phyloP scores from a whole-genome alignment of 2,797 vertebrate species.

The Synaphobranchus kaupii region DNA sequence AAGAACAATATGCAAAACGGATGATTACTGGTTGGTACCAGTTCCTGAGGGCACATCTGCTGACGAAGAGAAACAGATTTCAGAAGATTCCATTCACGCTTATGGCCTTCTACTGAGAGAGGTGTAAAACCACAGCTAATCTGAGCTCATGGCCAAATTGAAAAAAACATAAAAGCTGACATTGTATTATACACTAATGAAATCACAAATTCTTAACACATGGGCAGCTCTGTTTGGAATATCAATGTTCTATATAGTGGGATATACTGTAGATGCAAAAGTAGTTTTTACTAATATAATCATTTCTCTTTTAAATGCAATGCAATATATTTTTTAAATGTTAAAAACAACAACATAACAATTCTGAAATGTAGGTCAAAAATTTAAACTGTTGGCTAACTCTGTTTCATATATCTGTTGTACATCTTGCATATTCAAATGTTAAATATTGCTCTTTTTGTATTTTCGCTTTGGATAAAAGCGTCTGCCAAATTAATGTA shows the following conservation, averaged over 20 bases:
- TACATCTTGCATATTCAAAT: not conserved
- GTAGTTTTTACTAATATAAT: not conserved
- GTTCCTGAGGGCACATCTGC: conserved; percentile 33
- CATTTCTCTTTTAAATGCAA: not conserved
- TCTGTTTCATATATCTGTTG: not conserved
- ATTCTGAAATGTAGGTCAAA: not conserved
- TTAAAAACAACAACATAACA: not conserved
- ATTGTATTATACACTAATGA: not conserved
- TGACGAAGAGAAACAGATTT: conserved; percentile 29
- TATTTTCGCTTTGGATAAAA: too few relatives aligned
- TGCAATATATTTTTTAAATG: not conserved
- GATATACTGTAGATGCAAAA: not conserved
- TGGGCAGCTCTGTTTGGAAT: too few relatives aligned
- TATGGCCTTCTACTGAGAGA: conserved; percentile 46
- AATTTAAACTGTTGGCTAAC: not conserved
- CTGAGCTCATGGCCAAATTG: not conserved
- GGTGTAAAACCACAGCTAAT: not conserved
- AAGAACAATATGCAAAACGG: not conserved
- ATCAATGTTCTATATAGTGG: not conserved
- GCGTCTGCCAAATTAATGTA: too few relatives aligned
- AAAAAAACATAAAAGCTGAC: not conserved
- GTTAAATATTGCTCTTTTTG: not conserved
- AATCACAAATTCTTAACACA: not conserved
- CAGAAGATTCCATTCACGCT: conserved; percentile 40
- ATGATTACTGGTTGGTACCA: conserved; percentile 37